Evolutionary conservation across 2,113 vertebrate genomes (phyloP).

Genomic region (Corvus moneduloides): DNA sequence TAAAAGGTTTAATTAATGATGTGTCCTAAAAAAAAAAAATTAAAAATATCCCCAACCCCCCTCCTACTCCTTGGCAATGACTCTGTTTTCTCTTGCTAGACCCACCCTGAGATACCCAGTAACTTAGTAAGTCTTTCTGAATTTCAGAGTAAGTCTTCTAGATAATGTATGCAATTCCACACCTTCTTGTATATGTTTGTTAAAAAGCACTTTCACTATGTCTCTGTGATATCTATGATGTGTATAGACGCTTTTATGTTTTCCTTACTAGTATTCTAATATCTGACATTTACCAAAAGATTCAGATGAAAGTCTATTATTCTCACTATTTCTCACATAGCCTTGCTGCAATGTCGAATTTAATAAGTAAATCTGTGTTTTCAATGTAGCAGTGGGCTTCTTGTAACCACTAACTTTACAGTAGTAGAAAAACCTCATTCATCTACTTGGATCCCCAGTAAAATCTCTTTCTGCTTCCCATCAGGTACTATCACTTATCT

Average conservation of each 20-base stretch:
- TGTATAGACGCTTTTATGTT: background rate
- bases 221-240: background rate
- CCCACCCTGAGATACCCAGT: background rate
- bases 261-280: background rate
- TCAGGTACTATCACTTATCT: background rate
- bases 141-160: background rate
- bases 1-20: background rate
- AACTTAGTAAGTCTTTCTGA: background rate
- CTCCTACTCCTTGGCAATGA: background rate
- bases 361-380: background rate
- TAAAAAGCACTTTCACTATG: background rate
- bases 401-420: background rate
- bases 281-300: background rate
- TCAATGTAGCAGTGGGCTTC: background rate
- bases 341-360: background rate
- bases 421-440: background rate
- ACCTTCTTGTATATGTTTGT: background rate
- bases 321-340: background rate
- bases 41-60: rapidly evolving
- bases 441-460: background rate
- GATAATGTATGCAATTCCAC: background rate
- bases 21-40: background rate
- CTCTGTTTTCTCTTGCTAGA: background rate
- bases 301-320: background rate
- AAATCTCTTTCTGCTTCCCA: background rate